Conservation (phyloP, 2,797 vertebrate genomes). For the Gymnoscopelus microlampas region DNA sequence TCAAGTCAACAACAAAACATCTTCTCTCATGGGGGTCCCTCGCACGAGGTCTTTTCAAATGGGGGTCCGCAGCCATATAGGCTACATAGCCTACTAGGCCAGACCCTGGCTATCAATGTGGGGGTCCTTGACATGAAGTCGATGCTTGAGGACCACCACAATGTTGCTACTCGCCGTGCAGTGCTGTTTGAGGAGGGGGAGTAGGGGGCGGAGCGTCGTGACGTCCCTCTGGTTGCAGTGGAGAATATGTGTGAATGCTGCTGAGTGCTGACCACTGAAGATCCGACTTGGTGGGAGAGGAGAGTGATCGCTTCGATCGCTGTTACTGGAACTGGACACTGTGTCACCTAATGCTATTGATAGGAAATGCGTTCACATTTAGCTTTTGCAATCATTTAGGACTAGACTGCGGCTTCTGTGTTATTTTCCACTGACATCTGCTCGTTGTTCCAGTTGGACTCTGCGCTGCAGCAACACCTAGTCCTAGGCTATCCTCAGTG, state of each 20-base stretch:
- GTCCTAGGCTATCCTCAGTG: background rate
- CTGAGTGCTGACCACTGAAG: conserved; percentile 61
- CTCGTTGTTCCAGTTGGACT: conserved; percentile 20
- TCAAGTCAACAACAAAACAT: too few relatives aligned
- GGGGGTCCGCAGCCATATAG: too few relatives aligned
- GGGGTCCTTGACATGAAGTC: too few relatives aligned
- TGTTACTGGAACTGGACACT: background rate
- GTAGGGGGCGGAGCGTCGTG: conserved; percentile 60
- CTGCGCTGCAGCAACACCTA: conserved; percentile 7
- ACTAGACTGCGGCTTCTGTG: background rate
- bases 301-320: too few relatives aligned
- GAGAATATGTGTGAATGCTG: conserved; percentile 47
- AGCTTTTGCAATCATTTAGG: conserved; percentile 3
- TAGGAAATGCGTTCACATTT: background rate
- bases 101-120: too few relatives aligned
- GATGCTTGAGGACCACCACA: too few relatives aligned
- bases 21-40: too few relatives aligned
- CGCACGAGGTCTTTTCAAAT: too few relatives aligned
- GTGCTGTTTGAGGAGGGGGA: background rate
- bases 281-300: conserved; percentile 24
- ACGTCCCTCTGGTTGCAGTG: conserved; percentile 47
- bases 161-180: conserved; percentile 4
- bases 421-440: conserved; percentile 32
- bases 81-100: too few relatives aligned
- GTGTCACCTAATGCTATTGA: conserved; percentile 14